Base-by-base conservation (phyloP, 2,888 invertebrate species). In the Diogma glabrata region DNA sequence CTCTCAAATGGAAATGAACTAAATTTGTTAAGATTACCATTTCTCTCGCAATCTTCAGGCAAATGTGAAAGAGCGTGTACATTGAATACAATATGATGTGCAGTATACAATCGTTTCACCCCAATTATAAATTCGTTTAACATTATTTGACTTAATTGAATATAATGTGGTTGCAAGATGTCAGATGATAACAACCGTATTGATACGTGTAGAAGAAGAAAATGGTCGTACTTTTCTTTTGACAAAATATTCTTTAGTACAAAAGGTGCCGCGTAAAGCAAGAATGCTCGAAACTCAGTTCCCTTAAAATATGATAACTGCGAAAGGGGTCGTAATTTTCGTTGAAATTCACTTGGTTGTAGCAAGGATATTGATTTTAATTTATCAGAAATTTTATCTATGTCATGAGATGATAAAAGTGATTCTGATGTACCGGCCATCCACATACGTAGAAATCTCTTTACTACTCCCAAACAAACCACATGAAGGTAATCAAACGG, bases 191-290 rank as follows among this genome's bases (percentile, higher is more conserved):
- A 52, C 47, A 59, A 54, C 56, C 57, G 22, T n/a, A 59, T 59
- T 8, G 57, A 56, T 45, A 52, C 16, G 51, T 52, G 53, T 24
- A 60, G 50, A 28, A 53, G 24, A 9, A 60, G 19, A 50, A 60
- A 59, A 51, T 58, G 57, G 16, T 52, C 49, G 40, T 57, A 54
- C 17, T 54, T 50, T 36, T 54, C 19, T 40, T 51, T 47, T 28
- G 24, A 43, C 33, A 59, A 20, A 38, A 54, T 26, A 22, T 50
- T 48, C 48, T 53, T 53, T 24, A 60, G 51, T 30, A 59, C 55
- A 14, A 61, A 47, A n/a, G 57, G 53, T 12, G 60, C 61, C 26
- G 53, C 52, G 36, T 62, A 59, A n/a, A 60, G 51, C 38, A 61
- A 30, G 33, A 33, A 33, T 7, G 33, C 12, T 7, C 6, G 12